A percentile compares a stretch with the other conserved stretches of the same genome.
Conservation (phyloP, 2,113 vertebrate species). For the Antechinus stuartii region DNA sequence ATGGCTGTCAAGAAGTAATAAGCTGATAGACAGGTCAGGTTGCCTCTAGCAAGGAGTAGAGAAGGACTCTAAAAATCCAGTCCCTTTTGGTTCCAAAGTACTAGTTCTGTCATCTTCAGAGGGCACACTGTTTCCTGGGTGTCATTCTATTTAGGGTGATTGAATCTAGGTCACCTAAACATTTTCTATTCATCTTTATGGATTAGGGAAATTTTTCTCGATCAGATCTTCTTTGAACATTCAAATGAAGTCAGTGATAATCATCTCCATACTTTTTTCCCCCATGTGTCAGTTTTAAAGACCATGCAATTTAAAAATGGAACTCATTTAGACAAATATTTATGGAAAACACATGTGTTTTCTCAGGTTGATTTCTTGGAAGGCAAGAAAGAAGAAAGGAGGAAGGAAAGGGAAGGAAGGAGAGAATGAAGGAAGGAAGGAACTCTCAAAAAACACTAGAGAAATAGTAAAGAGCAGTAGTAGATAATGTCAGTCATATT, state of each 20-base stretch:
- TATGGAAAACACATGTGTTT: constrained; percentile 58
- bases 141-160: background rate
- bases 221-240: constrained; percentile 61
- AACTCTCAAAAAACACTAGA: constrained; percentile 58
- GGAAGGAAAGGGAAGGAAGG: background rate
- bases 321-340: constrained; percentile 60
- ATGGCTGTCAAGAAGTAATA: background rate
- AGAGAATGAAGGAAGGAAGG: constrained; percentile 31
- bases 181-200: constrained; percentile 58
- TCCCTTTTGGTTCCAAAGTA: background rate
- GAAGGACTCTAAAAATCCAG: constrained; percentile 2
- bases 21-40: background rate
- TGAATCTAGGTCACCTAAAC: constrained; percentile 13
- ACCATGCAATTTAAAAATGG: constrained; percentile 30
- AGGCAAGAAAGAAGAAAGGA: constrained; percentile 40
- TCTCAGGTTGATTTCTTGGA: constrained; percentile 44
- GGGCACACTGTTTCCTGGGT: background rate
- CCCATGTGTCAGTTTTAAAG: constrained; percentile 45
- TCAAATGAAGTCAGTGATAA: constrained; percentile 60
- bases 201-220: constrained; percentile 50
- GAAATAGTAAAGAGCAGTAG: constrained; percentile 65
- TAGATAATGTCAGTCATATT: constrained; percentile 65
- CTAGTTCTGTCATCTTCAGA: constrained; percentile 13
- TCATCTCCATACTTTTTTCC: constrained; percentile 40
- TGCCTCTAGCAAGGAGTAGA: background rate